phyloP scores from a whole-genome alignment of 2,113 vertebrate genomes.

The Arothron firmamentum region DNA sequence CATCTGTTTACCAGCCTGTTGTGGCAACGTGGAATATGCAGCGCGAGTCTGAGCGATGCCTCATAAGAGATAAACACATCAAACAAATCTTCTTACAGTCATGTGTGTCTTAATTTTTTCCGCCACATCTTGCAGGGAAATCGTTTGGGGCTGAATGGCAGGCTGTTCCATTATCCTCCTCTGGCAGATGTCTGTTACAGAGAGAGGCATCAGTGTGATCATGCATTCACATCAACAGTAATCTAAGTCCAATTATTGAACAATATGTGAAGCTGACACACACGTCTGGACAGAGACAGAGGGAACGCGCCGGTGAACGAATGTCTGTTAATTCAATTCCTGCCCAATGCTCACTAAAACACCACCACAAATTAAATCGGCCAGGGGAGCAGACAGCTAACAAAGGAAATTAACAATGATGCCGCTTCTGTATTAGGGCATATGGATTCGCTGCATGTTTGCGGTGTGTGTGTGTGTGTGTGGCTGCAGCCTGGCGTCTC shows the following conservation, averaged over 20 bases:
- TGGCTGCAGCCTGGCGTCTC: slow-evolving; percentile 51
- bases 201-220: slow-evolving; percentile 71
- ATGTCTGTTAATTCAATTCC: slow-evolving; percentile 77
- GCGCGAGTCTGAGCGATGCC: slow-evolving; percentile 9
- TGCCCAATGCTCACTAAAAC: slow-evolving; percentile 66
- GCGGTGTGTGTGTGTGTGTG: slow-evolving; percentile 50
- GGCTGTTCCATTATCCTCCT: slow-evolving; percentile 10
- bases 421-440: slow-evolving; percentile 74
- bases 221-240: slow-evolving; percentile 75
- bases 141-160: slow-evolving; percentile 13
- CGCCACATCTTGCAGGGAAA: slow-evolving; percentile 4
- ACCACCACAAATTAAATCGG: slow-evolving; percentile 79
- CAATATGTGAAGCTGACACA: slow-evolving; percentile 65
- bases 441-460: slow-evolving; percentile 79
- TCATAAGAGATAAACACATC: slow-evolving; percentile 29
- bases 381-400: slow-evolving; percentile 73
- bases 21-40: neutral
- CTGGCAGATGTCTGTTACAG: slow-evolving; percentile 17
- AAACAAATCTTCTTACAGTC: slow-evolving; percentile 15
- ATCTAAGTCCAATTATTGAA: slow-evolving; percentile 78
- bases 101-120: slow-evolving; percentile 16
- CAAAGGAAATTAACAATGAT: slow-evolving; percentile 81
- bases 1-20: slow-evolving; percentile 19
- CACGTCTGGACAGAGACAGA: slow-evolving; percentile 52
- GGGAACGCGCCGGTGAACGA: slow-evolving; percentile 56